Conservation (phyloP, 2,113 vertebrate species). For the Mastomys coucha region DNA sequence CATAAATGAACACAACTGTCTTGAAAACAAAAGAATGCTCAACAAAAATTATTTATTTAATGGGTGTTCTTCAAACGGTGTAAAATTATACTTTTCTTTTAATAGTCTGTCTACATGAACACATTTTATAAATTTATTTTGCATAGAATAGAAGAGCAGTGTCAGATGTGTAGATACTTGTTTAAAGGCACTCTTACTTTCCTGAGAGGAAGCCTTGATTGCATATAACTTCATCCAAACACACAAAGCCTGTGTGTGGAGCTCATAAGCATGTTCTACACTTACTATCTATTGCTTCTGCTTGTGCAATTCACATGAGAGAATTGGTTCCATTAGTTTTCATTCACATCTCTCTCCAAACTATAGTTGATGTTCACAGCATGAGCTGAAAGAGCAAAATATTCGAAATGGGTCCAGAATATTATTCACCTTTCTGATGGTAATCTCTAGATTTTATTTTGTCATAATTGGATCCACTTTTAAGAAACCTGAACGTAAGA, state of each 20-base stretch:
- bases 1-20: neutral
- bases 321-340: constrained; percentile 19
- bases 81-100: constrained; percentile 1
- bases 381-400: constrained; percentile 16
- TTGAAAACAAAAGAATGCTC: too few relatives aligned
- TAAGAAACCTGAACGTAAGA: constrained; percentile 62
- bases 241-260: neutral
- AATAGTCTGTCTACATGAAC: neutral
- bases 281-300: neutral
- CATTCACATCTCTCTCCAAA: neutral
- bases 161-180: neutral
- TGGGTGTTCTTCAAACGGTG: neutral
- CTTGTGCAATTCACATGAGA: neutral
- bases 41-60: neutral
- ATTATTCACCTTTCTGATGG: constrained; percentile 42
- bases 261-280: neutral
- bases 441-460: neutral
- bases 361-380: neutral
- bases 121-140: neutral
- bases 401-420: constrained; percentile 15
- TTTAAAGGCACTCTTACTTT: neutral
- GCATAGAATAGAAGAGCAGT: neutral
- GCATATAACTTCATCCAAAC: neutral
- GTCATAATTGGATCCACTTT: constrained; percentile 32
- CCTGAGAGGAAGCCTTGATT: neutral